Percentiles rank a stretch among this genome's conserved stretches.
phyloP scores from a whole-genome alignment of 1,140 invertebrate species.

The Saxidomus purpurata region DNA sequence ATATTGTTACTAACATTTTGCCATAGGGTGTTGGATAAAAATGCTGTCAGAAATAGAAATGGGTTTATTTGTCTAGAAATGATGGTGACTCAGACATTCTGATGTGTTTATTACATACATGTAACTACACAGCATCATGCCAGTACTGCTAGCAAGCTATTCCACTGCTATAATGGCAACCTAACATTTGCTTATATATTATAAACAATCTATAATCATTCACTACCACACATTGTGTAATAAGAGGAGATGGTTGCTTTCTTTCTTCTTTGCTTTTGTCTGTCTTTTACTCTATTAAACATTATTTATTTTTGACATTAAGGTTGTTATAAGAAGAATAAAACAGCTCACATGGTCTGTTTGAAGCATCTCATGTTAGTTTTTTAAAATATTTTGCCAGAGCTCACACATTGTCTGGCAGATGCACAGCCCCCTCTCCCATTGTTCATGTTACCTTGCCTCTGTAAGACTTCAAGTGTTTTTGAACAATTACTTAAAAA shows the following conservation, averaged over 20 bases:
- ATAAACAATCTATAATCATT: background rate
- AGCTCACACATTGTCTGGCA: no score
- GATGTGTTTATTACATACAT: background rate
- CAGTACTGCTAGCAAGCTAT: conserved; percentile 55
- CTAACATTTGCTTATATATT: background rate
- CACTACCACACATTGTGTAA: background rate
- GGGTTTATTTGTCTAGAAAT: background rate
- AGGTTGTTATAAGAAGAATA: no score
- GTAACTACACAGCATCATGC: conserved; percentile 3
- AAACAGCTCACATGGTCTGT: no score
- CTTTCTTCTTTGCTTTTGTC: background rate
- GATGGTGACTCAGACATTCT: background rate
- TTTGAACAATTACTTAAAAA: no score
- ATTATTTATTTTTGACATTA: no score
- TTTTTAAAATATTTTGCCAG: no score
- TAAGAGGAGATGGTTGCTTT: background rate
- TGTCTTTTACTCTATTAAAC: no score
- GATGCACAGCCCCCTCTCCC: no score
- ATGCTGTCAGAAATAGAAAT: background rate
- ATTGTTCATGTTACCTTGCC: no score
- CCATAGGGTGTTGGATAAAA: background rate
- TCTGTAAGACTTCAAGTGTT: no score
- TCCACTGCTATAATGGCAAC: background rate
- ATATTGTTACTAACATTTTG: background rate
- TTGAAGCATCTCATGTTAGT: no score